Base-by-base conservation (phyloP, 2,888 invertebrate species). In the Chloroclystis v-ata region DNA sequence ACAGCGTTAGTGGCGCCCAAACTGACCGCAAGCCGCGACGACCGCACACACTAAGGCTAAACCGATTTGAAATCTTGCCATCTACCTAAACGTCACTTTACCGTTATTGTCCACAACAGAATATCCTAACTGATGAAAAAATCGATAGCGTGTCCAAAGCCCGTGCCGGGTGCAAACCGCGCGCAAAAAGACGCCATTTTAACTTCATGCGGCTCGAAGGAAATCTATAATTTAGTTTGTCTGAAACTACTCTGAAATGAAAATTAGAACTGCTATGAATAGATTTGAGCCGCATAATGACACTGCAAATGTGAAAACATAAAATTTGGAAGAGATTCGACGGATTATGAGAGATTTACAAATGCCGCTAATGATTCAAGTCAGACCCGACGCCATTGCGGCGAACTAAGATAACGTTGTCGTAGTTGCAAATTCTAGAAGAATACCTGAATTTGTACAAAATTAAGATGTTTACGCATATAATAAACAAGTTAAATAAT, bases 41-140 rank as follows among this genome's bases (percentile, higher is more conserved):
- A 60, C 65, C 66, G 61, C 61, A 61, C 61, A 60, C 65, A 49
- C 63, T 67, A n/a, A n/a, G 63, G 72, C 78, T 69, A 73, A 74
- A 82, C 85, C 84, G 80, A 84, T 85, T 84, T 82, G 67, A 85
- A 84, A 84, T 82, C 85, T 85, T 84, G 84, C 85, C 76, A 78
- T 44, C 65, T 72, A 71, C 67, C 66, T 70, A 71, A 63, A 55
- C 60, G 60, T 56, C 56, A 66, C 59, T 59, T 61, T 47, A 51
- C 57, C 52, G 40, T 52, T 40, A 41, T 62, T 61, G 61, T 67
- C 69, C 76, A 72, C 74, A 67, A 69, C 67, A 59, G 63, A 53
- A 65, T 58, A 57, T 53, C 54, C 58, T 55, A 50, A 57, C 59
- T 63, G 62, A 63, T 59, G 62, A 66, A 66, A 59, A 26, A 70